Evolutionary conservation across 2,888 invertebrate genomes (phyloP), one percentile per base, ranked within the genome.

Genomic region (Drosophila mimica): DNA sequence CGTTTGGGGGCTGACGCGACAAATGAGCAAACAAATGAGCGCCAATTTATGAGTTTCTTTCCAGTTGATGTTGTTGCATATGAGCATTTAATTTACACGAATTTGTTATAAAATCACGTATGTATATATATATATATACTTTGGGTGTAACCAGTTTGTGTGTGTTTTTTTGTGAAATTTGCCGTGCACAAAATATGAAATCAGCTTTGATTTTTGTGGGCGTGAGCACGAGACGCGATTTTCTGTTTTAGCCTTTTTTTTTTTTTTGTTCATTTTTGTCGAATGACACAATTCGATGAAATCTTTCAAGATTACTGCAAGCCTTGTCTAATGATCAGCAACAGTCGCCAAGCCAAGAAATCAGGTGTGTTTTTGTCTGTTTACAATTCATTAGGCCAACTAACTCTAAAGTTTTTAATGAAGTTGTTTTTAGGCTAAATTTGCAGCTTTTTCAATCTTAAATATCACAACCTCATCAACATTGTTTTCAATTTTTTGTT

Each of bases 1-100:
- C 38, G 79, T 74, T 76, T 68, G 73, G 71, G 62, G 56, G 60
- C 61, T 51, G 70, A 46, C 70, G 68, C 73, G 83, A 85, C 85
- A 81, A 83, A 82, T 84, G 74, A 70, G 76, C 84, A 87, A 87
- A 71, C 87, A 84, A 84, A 87, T 84, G 82, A 83, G 82, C 82
- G 75, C 43, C 76, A 68, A 79, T 79, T 80, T 79, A 79, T 79
- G 70, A 75, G 69, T 71, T 63, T 71, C 48, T 61, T 70, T 48
- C 53, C 34, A 56, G 51, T 40, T 51, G 20, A 25, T 48, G 40
- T 67, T 52, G 31, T 56, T 58, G 59, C 34, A 52, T 54, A 43
- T 70, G 70, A 72, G 68, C 75, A 67, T 81, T 74, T 67, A 76
- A 75, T 83, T 82, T 74, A 80, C 80, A 82, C 80, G 77, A 77